Evolutionary conservation across 2,113 vertebrate genomes (phyloP).

Genomic region (Cheirogaleus medius): DNA sequence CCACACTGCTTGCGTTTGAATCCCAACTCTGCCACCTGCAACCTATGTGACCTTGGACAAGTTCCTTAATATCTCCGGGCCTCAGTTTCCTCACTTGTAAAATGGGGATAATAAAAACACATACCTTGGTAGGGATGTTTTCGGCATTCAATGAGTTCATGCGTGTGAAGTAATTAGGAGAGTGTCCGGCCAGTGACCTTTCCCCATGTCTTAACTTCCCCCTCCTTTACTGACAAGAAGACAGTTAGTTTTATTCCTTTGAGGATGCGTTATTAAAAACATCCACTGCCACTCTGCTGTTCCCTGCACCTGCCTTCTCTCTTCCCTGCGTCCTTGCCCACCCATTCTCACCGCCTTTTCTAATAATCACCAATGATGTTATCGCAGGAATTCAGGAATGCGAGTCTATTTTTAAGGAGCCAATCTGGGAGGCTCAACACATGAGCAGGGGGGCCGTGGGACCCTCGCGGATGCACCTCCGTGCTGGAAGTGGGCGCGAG

Average conservation of each 20-base stretch:
- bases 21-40: background rate
- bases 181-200: background rate
- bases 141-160: background rate
- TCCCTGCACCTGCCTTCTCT: too few species aligned
- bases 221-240: background rate
- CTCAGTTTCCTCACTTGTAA: background rate
- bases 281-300: too few species aligned
- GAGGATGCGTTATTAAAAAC: too few species aligned
- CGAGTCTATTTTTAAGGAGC: background rate
- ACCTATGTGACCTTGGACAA: background rate
- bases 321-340: too few species aligned
- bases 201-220: background rate
- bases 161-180: rapidly evolving
- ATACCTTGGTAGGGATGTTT: background rate
- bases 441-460: rapidly evolving
- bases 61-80: background rate
- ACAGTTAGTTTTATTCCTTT: background rate
- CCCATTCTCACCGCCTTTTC: too few species aligned
- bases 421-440: background rate
- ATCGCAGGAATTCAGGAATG: background rate
- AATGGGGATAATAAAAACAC: background rate
- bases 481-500: background rate
- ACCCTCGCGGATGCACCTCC: background rate
- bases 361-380: too few species aligned
- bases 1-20: background rate